phyloP scores from a whole-genome alignment of 1,140 invertebrate genomes.

The Papilio xuthus region DNA sequence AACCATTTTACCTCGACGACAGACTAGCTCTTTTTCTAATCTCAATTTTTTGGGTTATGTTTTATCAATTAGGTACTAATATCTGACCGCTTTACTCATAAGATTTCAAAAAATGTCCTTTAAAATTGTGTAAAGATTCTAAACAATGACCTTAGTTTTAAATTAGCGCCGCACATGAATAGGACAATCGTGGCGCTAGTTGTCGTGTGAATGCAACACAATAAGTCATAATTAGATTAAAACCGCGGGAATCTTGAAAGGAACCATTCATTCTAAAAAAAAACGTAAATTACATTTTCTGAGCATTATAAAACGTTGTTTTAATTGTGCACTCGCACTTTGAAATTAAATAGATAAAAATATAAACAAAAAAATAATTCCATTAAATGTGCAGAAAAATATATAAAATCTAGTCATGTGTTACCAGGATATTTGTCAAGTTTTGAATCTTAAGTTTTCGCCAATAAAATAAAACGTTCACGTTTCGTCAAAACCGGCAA shows the following conservation, averaged over 20 bases:
- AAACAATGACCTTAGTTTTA: constrained; percentile 16
- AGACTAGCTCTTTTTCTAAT: too few relatives aligned
- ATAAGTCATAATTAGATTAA: constrained; percentile 31
- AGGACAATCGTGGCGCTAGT: constrained; percentile 3
- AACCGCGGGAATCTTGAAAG: constrained; percentile 3
- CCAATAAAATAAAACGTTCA: background rate
- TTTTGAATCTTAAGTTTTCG: background rate
- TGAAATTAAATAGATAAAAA: background rate
- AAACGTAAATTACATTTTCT: background rate
- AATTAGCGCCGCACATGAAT: background rate
- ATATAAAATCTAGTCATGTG: background rate
- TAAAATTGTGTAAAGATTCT: constrained; percentile 1
- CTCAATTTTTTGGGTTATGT: too few relatives aligned
- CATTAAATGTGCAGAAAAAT: background rate
- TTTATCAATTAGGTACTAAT: too few relatives aligned
- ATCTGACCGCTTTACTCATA: too few relatives aligned
- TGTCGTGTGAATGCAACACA: constrained; percentile 17
- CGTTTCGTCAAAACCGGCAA: background rate
- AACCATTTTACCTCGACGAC: too few relatives aligned
- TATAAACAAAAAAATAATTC: background rate
- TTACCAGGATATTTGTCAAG: background rate
- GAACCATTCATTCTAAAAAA: background rate
- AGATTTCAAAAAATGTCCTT: background rate
- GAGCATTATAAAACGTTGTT: background rate
- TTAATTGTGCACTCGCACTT: background rate